phyloP scores from a whole-genome alignment of 2,888 invertebrate genomes.

The Drosophila macrospina region DNA sequence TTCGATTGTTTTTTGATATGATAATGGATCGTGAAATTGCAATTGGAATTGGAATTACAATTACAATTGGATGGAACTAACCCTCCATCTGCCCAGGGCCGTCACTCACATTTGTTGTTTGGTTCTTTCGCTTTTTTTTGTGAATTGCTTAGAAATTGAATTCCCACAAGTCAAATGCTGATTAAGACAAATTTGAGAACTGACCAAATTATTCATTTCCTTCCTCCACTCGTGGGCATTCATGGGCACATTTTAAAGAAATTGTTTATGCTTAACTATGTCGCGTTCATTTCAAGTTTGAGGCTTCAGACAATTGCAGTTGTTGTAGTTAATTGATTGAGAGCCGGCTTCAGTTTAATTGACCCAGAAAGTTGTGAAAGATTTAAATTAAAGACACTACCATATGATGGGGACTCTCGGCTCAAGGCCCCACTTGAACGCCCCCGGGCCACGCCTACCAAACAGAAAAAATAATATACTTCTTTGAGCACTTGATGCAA shows the following conservation, averaged over 20 bases:
- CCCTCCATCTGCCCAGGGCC: neutral
- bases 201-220: slow-evolving; percentile 74
- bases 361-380: slow-evolving; percentile 57
- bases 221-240: no score
- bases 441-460: slow-evolving; percentile 7
- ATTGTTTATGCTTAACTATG: slow-evolving; percentile 40
- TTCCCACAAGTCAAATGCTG: slow-evolving; percentile 56
- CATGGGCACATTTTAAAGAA: slow-evolving; percentile 55
- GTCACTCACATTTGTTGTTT: neutral
- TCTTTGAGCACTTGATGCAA: slow-evolving; percentile 18
- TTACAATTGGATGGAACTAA: neutral
- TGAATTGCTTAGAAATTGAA: slow-evolving; percentile 12
- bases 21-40: slow-evolving; percentile 55
- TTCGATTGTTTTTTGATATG: slow-evolving; percentile 51
- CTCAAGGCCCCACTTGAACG: slow-evolving; percentile 18
- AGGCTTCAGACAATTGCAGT: slow-evolving; percentile 71
- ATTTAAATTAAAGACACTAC: slow-evolving; percentile 57
- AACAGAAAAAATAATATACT: no score
- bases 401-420: slow-evolving; percentile 10
- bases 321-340: slow-evolving; percentile 70
- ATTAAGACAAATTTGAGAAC: slow-evolving; percentile 69
- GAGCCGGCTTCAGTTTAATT: slow-evolving; percentile 73
- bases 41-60: slow-evolving; percentile 19
- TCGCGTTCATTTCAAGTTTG: slow-evolving; percentile 35
- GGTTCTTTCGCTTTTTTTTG: neutral